Conservation (phyloP, 2,888 invertebrate species). For the Acleris laterana region DNA sequence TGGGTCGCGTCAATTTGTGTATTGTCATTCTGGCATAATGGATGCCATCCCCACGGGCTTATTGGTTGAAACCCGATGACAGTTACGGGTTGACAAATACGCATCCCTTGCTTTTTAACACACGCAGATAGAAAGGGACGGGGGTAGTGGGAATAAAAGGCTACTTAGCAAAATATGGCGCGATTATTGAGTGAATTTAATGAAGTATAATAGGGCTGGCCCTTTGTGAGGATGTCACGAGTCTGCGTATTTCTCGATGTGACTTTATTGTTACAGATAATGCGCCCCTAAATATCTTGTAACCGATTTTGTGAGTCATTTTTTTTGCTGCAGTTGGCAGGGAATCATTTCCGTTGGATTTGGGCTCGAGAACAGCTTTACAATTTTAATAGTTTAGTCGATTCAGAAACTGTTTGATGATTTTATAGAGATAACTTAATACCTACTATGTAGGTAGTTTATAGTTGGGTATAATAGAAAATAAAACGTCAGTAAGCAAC, state of each 20-base stretch:
- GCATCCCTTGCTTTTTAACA: conserved; percentile 52
- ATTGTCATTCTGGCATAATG: conserved; percentile 84
- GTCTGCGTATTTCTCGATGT: conserved; percentile 61
- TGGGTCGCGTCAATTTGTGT: conserved; percentile 83
- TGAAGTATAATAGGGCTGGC: conserved; percentile 71
- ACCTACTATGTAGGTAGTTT: no score
- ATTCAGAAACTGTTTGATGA: no score
- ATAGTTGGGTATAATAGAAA: no score
- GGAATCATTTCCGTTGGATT: conserved; percentile 27
- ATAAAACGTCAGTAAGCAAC: no score
- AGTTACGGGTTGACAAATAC: conserved; percentile 63
- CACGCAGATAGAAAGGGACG: conserved; percentile 47
- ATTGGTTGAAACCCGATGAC: conserved; percentile 80
- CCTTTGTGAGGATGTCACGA: conserved; percentile 60
- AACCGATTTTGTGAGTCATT: conserved; percentile 45
- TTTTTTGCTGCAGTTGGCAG: conserved; percentile 17
- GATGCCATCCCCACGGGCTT: conserved; percentile 78
- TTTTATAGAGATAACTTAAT: no score
- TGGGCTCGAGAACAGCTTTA: not conserved
- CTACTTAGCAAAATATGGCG: conserved; percentile 74
- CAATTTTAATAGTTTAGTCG: no score
- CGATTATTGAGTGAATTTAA: conserved; percentile 75
- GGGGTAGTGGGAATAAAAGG: conserved; percentile 58
- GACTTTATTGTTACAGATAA: conserved; percentile 58
- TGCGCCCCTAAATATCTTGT: conserved; percentile 40